Base-by-base conservation (phyloP, 2,888 invertebrate species). In the Atethmia centrago region DNA sequence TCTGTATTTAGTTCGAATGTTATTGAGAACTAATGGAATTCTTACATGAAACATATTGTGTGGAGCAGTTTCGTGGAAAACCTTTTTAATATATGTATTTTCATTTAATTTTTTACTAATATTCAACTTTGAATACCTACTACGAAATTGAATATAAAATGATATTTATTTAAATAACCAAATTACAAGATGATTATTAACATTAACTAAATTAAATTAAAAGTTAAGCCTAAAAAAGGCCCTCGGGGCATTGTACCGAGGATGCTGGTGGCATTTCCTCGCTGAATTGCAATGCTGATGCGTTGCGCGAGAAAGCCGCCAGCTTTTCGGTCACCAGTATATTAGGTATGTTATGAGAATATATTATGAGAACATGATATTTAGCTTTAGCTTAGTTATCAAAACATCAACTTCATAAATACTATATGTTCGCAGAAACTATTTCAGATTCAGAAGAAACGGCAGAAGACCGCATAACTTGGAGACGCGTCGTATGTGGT, bases 31-130 rank as follows among this genome's bases (percentile, higher is more conserved):
- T 12, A 31, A 63, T 64, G 31, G 19, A 47, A 65, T 28, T 42
- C 31, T 16, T 16, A 62, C 14, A 7, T 28, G 12, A 49, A 73
- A 56, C 0, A n/a, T 21, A 63, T 47, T 25, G 19, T 31, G 25
- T 42, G 14, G 21, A 72, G 8, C n/a, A 5, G 4, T 49, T 70
- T 72, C 47, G 5, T 40, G 1, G 49, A 56, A 72, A 40, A 49
- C n/a, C 40, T 25, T 36, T 66, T 47, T 19, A 49, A 21, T 21
- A 36, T 36, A 36, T 47, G 19, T 62, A 47, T 47, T 47, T 69
- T 49, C 14, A 64, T 31, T 31, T n/a, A 1, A 45, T 45, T 12
- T 42, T 63, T n/a, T 12, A n/a, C 7, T 31, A 61, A 28, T 42
- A 61, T 10, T 61, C 3, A 3, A 28, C 16, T n/a, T 42, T 25